phyloP scores from a whole-genome alignment of 1,140 invertebrate genomes.

The Drosophila sp. region DNA sequence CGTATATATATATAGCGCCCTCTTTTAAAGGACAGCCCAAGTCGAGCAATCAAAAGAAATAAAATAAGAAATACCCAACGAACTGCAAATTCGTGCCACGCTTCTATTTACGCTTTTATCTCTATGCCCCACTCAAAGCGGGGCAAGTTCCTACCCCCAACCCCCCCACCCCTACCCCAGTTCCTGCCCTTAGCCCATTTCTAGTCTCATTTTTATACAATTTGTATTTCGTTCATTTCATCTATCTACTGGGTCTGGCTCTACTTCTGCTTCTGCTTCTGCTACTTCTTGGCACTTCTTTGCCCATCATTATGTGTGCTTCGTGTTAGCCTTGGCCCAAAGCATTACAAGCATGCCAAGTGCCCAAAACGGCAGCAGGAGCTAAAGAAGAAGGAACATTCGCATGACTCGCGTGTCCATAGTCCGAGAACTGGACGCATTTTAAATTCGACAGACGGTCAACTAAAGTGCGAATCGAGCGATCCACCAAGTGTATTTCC shows the following conservation, averaged over 20 bases:
- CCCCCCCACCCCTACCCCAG: background rate
- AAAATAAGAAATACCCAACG: conserved; percentile 12
- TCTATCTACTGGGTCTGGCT: conserved; percentile 62
- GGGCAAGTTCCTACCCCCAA: background rate
- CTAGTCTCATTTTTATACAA: conserved; percentile 67
- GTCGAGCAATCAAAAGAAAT: conserved; percentile 52
- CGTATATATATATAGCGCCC: background rate
- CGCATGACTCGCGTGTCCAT: background rate
- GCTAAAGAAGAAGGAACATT: conserved; percentile 5
- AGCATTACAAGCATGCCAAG: conserved; percentile 80
- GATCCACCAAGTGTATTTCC: conserved; percentile 18
- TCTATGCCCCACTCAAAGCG: conserved; percentile 55
- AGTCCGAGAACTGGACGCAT: conserved; percentile 47
- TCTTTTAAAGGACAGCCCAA: conserved; percentile 40
- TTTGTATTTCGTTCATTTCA: conserved; percentile 75
- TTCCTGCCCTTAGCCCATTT: background rate
- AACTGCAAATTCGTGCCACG: conserved; percentile 69
- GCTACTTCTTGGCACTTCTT: conserved; percentile 39
- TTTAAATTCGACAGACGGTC: conserved; percentile 67
- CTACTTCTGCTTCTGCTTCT: conserved; percentile 14
- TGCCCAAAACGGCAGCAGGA: conserved; percentile 34
- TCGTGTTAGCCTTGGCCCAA: conserved; percentile 72
- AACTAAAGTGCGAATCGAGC: conserved; percentile 41
- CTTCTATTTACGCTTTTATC: conserved; percentile 83
- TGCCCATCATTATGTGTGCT: conserved; percentile 46